Evolutionary conservation across 2,113 vertebrate genomes (phyloP), one percentile per base, ranked within the genome.

Genomic region (Lycaon pictus): DNA sequence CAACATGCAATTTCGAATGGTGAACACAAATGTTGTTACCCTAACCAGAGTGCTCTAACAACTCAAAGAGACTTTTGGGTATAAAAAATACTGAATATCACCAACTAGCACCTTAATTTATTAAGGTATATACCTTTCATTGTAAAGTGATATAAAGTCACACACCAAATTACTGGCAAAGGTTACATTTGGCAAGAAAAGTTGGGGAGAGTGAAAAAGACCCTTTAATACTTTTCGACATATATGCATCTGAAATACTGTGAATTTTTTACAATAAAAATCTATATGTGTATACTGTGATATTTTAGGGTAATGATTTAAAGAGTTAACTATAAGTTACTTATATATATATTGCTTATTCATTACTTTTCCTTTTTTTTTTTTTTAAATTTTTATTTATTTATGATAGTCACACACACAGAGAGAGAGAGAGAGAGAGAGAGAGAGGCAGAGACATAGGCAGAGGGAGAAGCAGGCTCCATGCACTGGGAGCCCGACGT

Each of bases 261-360:
- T 94, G 55, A 80, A 79, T 55, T 15, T 53, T 83, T 76, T 51
- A 88, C 4, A 88, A 58, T 19, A 32, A 95, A 90, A 83, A 56
- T 53, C 1, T 27, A 56, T 27, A 20, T 86, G 7, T 48, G 19
- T 83, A 71, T 63, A 93, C 60, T 65, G 3, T 43, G 79, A 74
- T 56, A 83, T 92, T 94, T 87, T 67, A 96, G 86, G 72, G 53
- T 58, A 95, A 71, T 67, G 4, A 58, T 51, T 71, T 87, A 92
- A 82, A 90, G 35, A 84, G 4, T 11, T 86, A 23, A 60, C 20
- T 85, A 88, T 58, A 82, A 11, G 67, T 22, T 56, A 1, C 43
- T 76, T 82, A 80, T n/a, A 55, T 74, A 85, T 32, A 58, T 74
- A 90, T 53, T 92, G 22, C 32, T 95, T 58, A 62, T 19, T 51